Conservation (phyloP, 2,113 vertebrate genomes). For the Gnathonemus longibarbis region DNA sequence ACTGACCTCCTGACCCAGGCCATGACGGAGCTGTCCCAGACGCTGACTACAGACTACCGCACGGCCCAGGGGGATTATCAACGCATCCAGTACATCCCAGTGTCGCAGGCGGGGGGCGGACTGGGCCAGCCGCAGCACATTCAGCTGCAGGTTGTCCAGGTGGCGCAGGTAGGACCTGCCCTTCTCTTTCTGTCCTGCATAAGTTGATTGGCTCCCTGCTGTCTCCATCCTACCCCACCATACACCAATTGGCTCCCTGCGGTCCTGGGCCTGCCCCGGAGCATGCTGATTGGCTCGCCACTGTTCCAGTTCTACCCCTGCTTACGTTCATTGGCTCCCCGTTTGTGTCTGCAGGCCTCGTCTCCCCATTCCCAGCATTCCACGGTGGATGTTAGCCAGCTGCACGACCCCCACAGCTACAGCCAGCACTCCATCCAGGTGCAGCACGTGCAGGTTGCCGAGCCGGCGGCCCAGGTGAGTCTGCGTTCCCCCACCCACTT, state of each 20-base stretch:
- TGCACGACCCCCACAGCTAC: slow-evolving; percentile 87
- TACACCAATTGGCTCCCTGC: background rate
- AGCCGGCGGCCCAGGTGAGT: slow-evolving; percentile 74
- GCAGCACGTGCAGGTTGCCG: slow-evolving; percentile 90
- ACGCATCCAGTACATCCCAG: slow-evolving; percentile 94
- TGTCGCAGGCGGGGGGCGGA: slow-evolving; percentile 73
- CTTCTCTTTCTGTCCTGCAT: background rate
- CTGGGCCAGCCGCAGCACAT: slow-evolving; percentile 87
- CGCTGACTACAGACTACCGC: slow-evolving; percentile 87
- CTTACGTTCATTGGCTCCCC: background rate
- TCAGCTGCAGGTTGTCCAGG: slow-evolving; percentile 93
- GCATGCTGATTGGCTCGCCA: background rate
- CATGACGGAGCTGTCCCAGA: slow-evolving; percentile 96
- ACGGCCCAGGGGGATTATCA: slow-evolving; percentile 87
- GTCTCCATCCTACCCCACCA: background rate
- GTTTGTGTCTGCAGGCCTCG: slow-evolving; percentile 61
- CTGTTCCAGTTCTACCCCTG: background rate
- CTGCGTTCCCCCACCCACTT: background rate
- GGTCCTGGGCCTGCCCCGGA: slow-evolving; percentile 56
- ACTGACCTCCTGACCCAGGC: slow-evolving; percentile 94
- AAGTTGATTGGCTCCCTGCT: background rate
- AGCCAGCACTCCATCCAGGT: slow-evolving; percentile 95
- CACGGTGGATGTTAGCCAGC: slow-evolving; percentile 86
- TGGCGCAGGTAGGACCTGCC: slow-evolving; percentile 74
- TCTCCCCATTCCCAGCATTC: slow-evolving; percentile 89